A percentile compares a stretch with the other conserved stretches of the same genome.
These are phyloP conservation scores for Thalassoma bifasciatum DNA, from an alignment of 2,113 vertebrate species.

Conservation along the genomic window DNA sequence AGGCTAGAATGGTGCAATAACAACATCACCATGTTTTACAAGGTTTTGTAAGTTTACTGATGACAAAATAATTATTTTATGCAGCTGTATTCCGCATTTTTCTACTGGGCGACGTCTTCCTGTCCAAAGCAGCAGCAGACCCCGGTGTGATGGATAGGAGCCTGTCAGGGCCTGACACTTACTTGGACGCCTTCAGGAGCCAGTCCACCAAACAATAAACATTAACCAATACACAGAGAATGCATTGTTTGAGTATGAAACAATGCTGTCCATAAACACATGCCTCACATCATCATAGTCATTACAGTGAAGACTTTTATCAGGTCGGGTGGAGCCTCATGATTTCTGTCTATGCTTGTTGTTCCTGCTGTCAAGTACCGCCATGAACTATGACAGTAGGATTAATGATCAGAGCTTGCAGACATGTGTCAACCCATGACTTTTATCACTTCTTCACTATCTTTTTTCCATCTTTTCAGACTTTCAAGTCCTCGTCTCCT, in stretches of 20 bases:
- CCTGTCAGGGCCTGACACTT: constrained; percentile 44
- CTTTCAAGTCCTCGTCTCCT: constrained; percentile 58
- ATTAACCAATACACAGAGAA: constrained; percentile 48
- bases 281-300: constrained; percentile 32
- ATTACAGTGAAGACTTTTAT: constrained; percentile 38
- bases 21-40: constrained; percentile 1
- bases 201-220: constrained; percentile 49
- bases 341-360: constrained; percentile 42
- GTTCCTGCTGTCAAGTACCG: constrained; percentile 40
- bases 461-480: constrained; percentile 24
- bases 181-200: constrained; percentile 43
- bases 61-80: constrained; percentile 28
- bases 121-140: constrained; percentile 19
- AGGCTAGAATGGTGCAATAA: background rate
- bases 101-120: background rate
- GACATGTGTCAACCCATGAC: constrained; percentile 49
- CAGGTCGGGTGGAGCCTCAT: constrained; percentile 28
- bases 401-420: constrained; percentile 45
- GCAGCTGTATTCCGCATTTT: constrained; percentile 40
- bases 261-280: constrained; percentile 23
- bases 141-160: constrained; percentile 45
- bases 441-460: constrained; percentile 34
- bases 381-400: constrained; percentile 36
- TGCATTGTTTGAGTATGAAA: constrained; percentile 32
- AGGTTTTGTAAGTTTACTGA: constrained; percentile 28